These are phyloP conservation scores for Ganaspis brasiliensis DNA, from an alignment of 2,888 invertebrate genomes.

Conservation along the genomic window DNA sequence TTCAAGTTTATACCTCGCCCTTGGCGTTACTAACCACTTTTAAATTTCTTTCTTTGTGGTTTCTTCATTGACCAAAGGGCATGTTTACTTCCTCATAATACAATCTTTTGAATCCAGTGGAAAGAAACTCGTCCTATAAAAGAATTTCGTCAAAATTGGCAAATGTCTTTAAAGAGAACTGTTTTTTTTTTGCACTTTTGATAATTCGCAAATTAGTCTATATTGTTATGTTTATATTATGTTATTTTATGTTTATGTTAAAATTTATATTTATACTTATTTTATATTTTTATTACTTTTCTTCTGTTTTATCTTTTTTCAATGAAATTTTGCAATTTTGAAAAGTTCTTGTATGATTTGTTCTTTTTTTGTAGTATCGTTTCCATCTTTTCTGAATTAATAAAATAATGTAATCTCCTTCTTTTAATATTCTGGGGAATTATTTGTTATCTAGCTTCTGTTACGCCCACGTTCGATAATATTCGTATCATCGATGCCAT, in stretches of 20 bases:
- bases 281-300: too few relatives aligned
- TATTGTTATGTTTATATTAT: too few relatives aligned
- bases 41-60: not conserved
- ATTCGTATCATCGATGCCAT: constrained; percentile 49
- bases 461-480: constrained; percentile 70
- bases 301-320: too few relatives aligned
- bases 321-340: too few relatives aligned
- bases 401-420: constrained; percentile 46
- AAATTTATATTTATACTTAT: too few relatives aligned
- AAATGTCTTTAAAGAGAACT: too few relatives aligned
- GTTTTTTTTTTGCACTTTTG: too few relatives aligned
- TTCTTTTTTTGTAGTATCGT: not conserved
- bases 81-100: not conserved
- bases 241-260: too few relatives aligned
- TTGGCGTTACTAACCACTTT: too few relatives aligned
- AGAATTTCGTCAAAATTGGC: too few relatives aligned
- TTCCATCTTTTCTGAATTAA: not conserved
- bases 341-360: not conserved
- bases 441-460: constrained; percentile 53
- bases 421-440: constrained; percentile 45
- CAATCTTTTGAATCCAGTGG: not conserved
- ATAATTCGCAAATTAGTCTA: too few relatives aligned
- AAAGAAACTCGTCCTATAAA: not conserved
- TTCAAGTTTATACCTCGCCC: not conserved
- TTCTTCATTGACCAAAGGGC: not conserved